phyloP scores from a whole-genome alignment of 2,888 invertebrate genomes.

The Carterocephalus palaemon region DNA sequence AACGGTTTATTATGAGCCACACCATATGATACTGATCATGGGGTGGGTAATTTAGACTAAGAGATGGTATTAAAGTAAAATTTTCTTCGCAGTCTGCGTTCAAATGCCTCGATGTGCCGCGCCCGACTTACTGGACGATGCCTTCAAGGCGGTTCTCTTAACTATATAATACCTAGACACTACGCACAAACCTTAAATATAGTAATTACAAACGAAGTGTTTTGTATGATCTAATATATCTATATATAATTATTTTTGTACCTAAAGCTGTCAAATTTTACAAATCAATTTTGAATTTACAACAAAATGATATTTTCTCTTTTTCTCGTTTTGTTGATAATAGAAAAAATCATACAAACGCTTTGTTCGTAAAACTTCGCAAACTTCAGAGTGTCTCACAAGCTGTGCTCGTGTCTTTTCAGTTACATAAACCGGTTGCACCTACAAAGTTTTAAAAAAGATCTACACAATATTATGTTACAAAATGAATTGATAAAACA shows the following conservation, averaged over 20 bases:
- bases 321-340: too few species aligned
- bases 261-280: not conserved
- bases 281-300: too few species aligned
- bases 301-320: too few species aligned
- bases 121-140: conserved; percentile 60
- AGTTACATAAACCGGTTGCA: conserved; percentile 7
- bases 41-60: conserved; percentile 3
- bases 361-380: conserved; percentile 5
- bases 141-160: conserved; percentile 56
- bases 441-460: not conserved
- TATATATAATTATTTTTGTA: not conserved
- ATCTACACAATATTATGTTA: not conserved
- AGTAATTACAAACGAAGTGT: conserved; percentile 13
- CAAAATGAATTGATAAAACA: not conserved
- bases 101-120: conserved; percentile 52
- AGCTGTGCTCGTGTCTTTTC: conserved; percentile 14
- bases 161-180: conserved; percentile 1
- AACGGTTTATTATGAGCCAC: too few species aligned
- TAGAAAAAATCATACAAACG: conserved; percentile 13
- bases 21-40: too few species aligned
- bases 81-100: conserved; percentile 48
- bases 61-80: conserved; percentile 10
- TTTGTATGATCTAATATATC: not conserved
- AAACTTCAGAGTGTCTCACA: conserved; percentile 3
- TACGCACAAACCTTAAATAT: conserved; percentile 9